These are phyloP conservation scores for Cantharis flavilabris DNA, from an alignment of 2,888 invertebrate genomes.

Conservation along the genomic window DNA sequence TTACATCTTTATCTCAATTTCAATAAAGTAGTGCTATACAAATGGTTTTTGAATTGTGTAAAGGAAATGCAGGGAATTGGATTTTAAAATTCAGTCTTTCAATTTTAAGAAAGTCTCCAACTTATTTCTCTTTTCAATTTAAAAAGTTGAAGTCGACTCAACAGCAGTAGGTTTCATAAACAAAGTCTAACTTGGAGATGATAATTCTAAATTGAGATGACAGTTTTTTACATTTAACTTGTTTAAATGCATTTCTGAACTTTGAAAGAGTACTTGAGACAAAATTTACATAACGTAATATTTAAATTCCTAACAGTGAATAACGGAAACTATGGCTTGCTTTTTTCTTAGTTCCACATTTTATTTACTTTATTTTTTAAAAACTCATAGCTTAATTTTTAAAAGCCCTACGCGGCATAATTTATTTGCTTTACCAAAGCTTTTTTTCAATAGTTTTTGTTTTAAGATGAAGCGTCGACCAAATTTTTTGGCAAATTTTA, in stretches of 20 bases:
- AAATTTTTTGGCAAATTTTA: neutral
- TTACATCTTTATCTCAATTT: neutral
- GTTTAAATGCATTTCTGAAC: neutral
- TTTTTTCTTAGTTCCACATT: neutral
- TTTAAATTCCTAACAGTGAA: neutral
- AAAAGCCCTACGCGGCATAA: neutral
- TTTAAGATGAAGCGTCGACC: neutral
- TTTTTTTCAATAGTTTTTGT: neutral
- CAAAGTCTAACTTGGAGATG: neutral
- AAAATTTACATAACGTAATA: neutral
- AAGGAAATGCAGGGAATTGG: neutral
- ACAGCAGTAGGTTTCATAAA: neutral
- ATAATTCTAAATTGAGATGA: neutral
- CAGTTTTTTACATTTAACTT: neutral
- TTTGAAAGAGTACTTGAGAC: neutral
- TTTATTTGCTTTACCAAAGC: neutral
- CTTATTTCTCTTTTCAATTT: neutral
- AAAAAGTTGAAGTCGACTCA: neutral
- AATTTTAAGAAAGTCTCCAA: neutral
- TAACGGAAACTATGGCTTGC: neutral
- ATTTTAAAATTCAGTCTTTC: neutral
- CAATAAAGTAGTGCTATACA: neutral
- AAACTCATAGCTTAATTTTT: neutral
- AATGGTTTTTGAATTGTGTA: neutral
- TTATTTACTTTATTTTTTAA: neutral